Evolutionary conservation across 2,113 vertebrate species (phyloP).

Genomic region (Fregata magnificens): DNA sequence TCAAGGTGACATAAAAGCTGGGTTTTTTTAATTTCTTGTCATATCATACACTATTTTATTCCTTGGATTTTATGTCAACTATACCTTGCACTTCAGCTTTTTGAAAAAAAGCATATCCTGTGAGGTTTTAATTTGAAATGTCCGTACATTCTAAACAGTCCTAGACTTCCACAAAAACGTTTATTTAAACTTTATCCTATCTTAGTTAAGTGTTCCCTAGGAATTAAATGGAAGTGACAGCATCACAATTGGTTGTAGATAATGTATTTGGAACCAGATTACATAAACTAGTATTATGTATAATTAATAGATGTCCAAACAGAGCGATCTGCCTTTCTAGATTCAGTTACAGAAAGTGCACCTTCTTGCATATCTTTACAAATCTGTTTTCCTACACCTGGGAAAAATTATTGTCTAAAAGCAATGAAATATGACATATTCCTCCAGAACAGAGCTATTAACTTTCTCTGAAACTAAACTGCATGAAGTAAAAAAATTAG

Average conservation of each 20-base stretch:
- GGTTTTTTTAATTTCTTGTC: neutral
- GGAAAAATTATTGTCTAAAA: neutral
- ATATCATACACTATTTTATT: neutral
- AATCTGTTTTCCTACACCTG: neutral
- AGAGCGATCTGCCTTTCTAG: neutral
- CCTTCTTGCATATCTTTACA: neutral
- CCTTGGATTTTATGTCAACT: neutral
- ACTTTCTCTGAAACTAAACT: neutral
- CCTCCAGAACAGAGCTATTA: neutral
- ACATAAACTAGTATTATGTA: neutral
- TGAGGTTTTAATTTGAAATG: neutral
- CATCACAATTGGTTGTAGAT: neutral
- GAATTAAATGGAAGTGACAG: constrained; percentile 31
- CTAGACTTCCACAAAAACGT: neutral
- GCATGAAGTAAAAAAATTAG: neutral
- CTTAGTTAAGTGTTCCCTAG: neutral
- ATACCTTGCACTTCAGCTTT: neutral
- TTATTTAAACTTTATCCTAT: neutral
- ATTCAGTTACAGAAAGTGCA: neutral
- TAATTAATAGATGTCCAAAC: constrained; percentile 12
- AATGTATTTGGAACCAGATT: neutral
- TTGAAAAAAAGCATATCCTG: neutral
- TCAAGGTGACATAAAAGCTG: neutral
- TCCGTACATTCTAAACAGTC: neutral
- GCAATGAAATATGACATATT: neutral